A percentile compares a stretch with the other conserved stretches of the same genome.
phyloP scores from a whole-genome alignment of 2,797 vertebrate genomes.

The Periparus ater region DNA sequence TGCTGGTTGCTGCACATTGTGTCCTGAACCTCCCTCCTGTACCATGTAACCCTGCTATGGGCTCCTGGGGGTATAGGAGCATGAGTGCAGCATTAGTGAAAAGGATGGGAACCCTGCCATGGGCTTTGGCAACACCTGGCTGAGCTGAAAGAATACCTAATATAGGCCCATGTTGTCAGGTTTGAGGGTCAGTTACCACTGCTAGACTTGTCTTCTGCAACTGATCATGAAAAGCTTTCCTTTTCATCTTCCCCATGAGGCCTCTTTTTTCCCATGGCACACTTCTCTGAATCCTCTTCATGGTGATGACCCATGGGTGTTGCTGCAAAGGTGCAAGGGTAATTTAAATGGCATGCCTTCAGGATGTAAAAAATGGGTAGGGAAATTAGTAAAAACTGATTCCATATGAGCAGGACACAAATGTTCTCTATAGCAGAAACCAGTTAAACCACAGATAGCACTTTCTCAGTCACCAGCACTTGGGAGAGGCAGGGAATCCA shows the following conservation, averaged over 20 bases:
- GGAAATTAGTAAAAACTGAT: background rate
- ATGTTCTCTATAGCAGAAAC: background rate
- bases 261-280: background rate
- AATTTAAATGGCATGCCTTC: background rate
- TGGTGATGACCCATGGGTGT: background rate
- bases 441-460: background rate
- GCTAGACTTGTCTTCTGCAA: background rate
- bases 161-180: background rate
- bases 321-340: background rate
- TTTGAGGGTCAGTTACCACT: background rate
- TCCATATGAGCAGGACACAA: background rate
- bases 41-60: background rate
- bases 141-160: background rate
- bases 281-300: background rate
- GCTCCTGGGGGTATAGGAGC: background rate
- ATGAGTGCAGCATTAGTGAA: background rate
- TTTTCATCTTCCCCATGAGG: background rate
- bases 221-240: background rate
- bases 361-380: background rate
- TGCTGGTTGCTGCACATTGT: background rate
- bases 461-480: background rate
- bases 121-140: background rate
- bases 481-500: background rate
- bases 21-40: background rate
- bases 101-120: background rate